phyloP scores from a whole-genome alignment of 2,797 vertebrate species.

The Myotis findleyi region DNA sequence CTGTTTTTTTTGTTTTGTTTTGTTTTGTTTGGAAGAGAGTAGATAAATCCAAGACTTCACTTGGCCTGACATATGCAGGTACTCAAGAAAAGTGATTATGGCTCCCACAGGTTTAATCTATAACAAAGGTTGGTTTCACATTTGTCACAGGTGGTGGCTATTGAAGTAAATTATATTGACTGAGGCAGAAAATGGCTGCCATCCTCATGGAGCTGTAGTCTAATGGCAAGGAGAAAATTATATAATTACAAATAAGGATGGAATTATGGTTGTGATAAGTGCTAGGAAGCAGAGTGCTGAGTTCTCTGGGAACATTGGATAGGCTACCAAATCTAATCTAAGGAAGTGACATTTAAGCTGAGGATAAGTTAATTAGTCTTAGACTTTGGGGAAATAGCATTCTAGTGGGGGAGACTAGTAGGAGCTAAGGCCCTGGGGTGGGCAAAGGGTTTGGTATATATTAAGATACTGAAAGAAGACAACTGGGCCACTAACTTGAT shows the following conservation, averaged over 20 bases:
- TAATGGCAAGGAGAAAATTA: neutral
- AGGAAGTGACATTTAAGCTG: neutral
- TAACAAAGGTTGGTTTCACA: constrained; percentile 64
- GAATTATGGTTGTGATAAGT: neutral
- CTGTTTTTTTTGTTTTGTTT: constrained; percentile 77
- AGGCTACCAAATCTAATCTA: neutral
- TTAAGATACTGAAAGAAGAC: neutral
- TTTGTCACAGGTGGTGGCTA: constrained; percentile 49
- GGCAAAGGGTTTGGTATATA: neutral
- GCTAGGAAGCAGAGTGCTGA: neutral
- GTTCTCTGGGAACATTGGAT: neutral
- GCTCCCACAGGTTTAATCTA: constrained; percentile 67
- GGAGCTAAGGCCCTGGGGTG: neutral
- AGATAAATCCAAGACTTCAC: constrained; percentile 56
- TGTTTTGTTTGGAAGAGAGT: constrained; percentile 69
- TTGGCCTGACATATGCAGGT: constrained; percentile 70
- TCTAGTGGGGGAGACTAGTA: neutral
- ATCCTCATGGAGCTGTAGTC: neutral
- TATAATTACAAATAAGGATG: constrained; percentile 15
- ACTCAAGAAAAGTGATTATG: constrained; percentile 74
- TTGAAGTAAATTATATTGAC: constrained; percentile 58
- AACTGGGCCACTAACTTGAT: neutral
- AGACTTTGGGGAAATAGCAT: neutral
- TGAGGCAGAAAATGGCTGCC: constrained; percentile 58
- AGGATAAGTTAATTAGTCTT: neutral